A percentile compares a stretch with the other conserved stretches of the same genome.
phyloP scores from a whole-genome alignment of 2,888 invertebrate species.

The Tanaodytes sp. region DNA sequence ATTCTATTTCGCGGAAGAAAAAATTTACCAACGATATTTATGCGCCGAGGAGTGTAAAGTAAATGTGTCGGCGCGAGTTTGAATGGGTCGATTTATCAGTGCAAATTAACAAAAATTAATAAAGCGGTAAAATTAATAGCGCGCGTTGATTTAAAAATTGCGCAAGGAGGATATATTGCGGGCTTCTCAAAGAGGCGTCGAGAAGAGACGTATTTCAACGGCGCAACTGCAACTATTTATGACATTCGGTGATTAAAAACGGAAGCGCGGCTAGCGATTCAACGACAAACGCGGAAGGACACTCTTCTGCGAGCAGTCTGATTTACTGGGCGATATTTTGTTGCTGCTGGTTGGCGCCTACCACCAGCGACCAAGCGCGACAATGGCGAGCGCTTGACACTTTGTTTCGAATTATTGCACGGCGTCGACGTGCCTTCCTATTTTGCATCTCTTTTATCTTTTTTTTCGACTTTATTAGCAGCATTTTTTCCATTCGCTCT shows the following conservation, averaged over 20 bases:
- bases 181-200: conserved; percentile 13
- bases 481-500: conserved; percentile 58
- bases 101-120: too few species aligned
- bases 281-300: conserved; percentile 60
- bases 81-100: too few species aligned
- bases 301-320: conserved; percentile 64
- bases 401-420: conserved; percentile 71
- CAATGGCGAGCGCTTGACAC: conserved; percentile 71
- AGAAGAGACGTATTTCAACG: conserved; percentile 43
- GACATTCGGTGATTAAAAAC: conserved; percentile 65
- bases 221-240: conserved; percentile 51
- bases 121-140: too few species aligned
- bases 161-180: too few species aligned
- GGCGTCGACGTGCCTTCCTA: conserved; percentile 63
- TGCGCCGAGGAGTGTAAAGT: too few species aligned
- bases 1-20: too few species aligned
- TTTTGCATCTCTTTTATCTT: conserved; percentile 55
- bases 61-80: too few species aligned
- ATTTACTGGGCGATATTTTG: conserved; percentile 72
- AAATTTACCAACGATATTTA: too few species aligned
- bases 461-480: conserved; percentile 53
- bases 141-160: too few species aligned
- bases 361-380: conserved; percentile 64
- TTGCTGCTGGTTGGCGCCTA: conserved; percentile 65
- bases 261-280: conserved; percentile 64